These are phyloP conservation scores for Harpegnathos saltator DNA, from an alignment of 1,140 invertebrate genomes.

Conservation along the genomic window DNA sequence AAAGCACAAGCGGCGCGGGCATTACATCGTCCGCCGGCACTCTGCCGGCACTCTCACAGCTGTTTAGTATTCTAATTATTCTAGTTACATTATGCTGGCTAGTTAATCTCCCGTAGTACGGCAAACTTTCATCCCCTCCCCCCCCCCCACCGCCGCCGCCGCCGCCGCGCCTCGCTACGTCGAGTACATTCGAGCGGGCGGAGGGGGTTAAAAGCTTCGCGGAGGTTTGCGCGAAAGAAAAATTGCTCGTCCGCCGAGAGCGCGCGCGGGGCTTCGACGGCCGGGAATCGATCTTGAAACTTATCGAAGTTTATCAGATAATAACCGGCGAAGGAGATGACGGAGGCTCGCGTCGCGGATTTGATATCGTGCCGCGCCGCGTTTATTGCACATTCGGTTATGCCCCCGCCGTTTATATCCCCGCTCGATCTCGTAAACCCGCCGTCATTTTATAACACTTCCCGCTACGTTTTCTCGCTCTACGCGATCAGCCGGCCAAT, in stretches of 20 bases:
- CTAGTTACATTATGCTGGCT: neutral
- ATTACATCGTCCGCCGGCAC: too few relatives aligned
- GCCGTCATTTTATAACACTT: conserved; percentile 33
- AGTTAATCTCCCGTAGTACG: neutral
- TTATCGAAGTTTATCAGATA: conserved; percentile 74
- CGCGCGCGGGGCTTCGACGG: conserved; percentile 63
- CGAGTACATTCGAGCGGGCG: neutral
- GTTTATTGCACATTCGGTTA: conserved; percentile 31
- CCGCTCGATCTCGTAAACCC: conserved; percentile 56
- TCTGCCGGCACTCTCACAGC: too few relatives aligned
- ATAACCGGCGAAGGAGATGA: conserved; percentile 71
- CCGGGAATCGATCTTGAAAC: conserved; percentile 73
- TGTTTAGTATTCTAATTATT: conserved; percentile 7
- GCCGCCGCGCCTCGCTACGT: neutral
- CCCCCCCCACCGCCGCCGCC: too few relatives aligned
- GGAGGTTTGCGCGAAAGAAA: conserved; percentile 14
- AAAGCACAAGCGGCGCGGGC: too few relatives aligned
- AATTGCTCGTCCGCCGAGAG: conserved; percentile 28
- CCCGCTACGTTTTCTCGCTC: neutral
- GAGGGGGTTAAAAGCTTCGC: neutral
- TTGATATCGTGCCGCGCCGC: neutral
- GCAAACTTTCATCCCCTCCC: conserved; percentile 18
- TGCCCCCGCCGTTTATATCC: conserved; percentile 38
- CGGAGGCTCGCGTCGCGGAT: conserved; percentile 57
- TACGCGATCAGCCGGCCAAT: neutral